Evolutionary conservation across 2,113 vertebrate species (phyloP).

Genomic region (Ptychochromis oligacanthus): DNA sequence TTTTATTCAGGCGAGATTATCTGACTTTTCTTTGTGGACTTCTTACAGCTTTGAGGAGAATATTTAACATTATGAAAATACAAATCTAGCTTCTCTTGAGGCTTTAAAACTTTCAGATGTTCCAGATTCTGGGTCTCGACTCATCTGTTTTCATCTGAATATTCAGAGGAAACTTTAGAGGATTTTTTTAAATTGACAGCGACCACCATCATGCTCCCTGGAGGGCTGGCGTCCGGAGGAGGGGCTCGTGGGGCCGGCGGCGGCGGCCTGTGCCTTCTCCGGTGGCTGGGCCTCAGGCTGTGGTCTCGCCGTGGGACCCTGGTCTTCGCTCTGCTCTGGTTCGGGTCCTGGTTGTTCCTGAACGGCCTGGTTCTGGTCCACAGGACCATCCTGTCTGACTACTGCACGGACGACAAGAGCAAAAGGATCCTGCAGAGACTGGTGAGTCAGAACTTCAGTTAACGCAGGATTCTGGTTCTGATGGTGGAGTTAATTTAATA

Average conservation of each 20-base stretch:
- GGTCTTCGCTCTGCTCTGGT: slow-evolving; percentile 83
- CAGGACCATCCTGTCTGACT: slow-evolving; percentile 86
- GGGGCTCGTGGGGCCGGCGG: slow-evolving; percentile 21
- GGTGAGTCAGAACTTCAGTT: slow-evolving; percentile 78
- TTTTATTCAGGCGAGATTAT: not conserved
- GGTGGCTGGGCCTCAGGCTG: slow-evolving; percentile 78
- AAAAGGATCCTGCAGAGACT: slow-evolving; percentile 87
- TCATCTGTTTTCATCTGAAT: not conserved
- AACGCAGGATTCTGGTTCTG: not conserved
- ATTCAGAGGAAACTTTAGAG: not conserved
- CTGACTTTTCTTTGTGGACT: not conserved
- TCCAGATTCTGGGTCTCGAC: not conserved
- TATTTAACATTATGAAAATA: not conserved
- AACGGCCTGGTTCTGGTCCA: slow-evolving; percentile 86
- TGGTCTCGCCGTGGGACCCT: slow-evolving; percentile 80
- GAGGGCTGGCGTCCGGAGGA: not conserved
- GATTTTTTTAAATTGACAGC: not conserved
- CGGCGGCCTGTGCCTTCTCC: slow-evolving; percentile 60
- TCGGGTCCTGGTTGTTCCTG: slow-evolving; percentile 85
- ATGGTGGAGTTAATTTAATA: not conserved
- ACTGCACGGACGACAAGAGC: slow-evolving; percentile 91
- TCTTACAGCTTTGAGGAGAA: not conserved
- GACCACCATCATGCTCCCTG: slow-evolving; percentile 40
- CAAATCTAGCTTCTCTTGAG: not conserved
- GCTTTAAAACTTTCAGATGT: not conserved